Conservation (phyloP, 2,888 invertebrate genomes). For the Sarcophaga rosellei region DNA sequence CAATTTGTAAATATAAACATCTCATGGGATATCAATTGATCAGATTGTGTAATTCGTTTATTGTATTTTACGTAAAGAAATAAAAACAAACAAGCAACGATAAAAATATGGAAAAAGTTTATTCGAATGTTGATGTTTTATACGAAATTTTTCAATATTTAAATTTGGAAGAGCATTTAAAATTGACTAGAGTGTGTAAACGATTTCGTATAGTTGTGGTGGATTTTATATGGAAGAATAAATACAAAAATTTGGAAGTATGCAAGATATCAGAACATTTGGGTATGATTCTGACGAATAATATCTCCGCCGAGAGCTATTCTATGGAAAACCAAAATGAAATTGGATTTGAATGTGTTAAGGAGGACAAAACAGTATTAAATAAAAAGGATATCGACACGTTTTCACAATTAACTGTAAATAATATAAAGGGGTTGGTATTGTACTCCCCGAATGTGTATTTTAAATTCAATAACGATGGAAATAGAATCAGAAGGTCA, state of each 20-base stretch:
- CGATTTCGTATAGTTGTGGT: slow-evolving; percentile 50
- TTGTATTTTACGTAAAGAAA: neutral
- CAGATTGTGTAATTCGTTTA: slow-evolving; percentile 42
- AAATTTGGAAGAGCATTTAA: slow-evolving; percentile 50
- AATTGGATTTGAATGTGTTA: slow-evolving; percentile 31
- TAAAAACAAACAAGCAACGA: too few species aligned
- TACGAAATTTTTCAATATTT: slow-evolving; percentile 55
- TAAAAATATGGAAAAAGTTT: slow-evolving; percentile 47
- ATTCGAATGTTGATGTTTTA: slow-evolving; percentile 49
- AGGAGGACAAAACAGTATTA: slow-evolving; percentile 39
- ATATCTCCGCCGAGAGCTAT: neutral
- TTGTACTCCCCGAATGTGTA: slow-evolving; percentile 28
- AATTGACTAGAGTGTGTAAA: slow-evolving; percentile 45
- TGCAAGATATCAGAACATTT: slow-evolving; percentile 43
- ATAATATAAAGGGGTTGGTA: slow-evolving; percentile 41
- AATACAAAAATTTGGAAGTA: slow-evolving; percentile 52
- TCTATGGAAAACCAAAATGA: slow-evolving; percentile 6
- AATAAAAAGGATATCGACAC: slow-evolving; percentile 32
- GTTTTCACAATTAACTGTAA: slow-evolving; percentile 45
- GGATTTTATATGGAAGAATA: slow-evolving; percentile 59
- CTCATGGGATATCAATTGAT: neutral
- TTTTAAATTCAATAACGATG: neutral
- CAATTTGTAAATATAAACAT: slow-evolving; percentile 29
- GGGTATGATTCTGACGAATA: slow-evolving; percentile 47
- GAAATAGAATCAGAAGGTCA: neutral